Evolutionary conservation across 2,797 vertebrate genomes (phyloP).

Genomic region (Ctenosaura bakeri): DNA sequence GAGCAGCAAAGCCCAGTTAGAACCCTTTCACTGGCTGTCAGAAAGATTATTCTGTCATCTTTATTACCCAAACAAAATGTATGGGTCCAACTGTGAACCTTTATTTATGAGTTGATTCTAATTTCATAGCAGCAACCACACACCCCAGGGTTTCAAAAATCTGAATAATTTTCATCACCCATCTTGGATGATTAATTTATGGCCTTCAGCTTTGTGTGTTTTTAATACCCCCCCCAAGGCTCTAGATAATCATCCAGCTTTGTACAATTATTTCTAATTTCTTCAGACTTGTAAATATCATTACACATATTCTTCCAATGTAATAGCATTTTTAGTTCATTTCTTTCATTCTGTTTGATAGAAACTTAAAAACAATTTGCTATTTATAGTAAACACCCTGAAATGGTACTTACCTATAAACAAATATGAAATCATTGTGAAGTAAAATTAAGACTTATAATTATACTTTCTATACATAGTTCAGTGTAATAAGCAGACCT

Average conservation of each 20-base stretch:
- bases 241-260: slow-evolving; percentile 37
- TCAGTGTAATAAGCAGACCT: no score
- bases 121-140: background rate
- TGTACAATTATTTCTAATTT: slow-evolving; percentile 38
- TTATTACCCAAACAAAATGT: slow-evolving; percentile 53
- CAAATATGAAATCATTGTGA: no score
- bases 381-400: no score
- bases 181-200: slow-evolving; percentile 57
- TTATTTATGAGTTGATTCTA: slow-evolving; percentile 19
- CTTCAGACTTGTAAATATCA: slow-evolving; percentile 19
- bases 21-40: slow-evolving; percentile 52
- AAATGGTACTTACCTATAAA: no score
- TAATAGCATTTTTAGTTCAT: background rate
- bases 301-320: background rate
- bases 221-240: slow-evolving; percentile 44
- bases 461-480: no score
- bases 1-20: slow-evolving; percentile 47
- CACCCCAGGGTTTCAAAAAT: slow-evolving; percentile 52
- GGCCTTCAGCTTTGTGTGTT: slow-evolving; percentile 23
- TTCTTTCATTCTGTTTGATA: background rate
- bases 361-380: no score
- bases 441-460: no score
- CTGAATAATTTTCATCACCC: slow-evolving; percentile 57
- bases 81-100: slow-evolving; percentile 44
- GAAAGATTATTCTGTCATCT: slow-evolving; percentile 17